Evolutionary conservation across 2,113 vertebrate species (phyloP).

Genomic region (Cryptoleucopteryx plumbea): DNA sequence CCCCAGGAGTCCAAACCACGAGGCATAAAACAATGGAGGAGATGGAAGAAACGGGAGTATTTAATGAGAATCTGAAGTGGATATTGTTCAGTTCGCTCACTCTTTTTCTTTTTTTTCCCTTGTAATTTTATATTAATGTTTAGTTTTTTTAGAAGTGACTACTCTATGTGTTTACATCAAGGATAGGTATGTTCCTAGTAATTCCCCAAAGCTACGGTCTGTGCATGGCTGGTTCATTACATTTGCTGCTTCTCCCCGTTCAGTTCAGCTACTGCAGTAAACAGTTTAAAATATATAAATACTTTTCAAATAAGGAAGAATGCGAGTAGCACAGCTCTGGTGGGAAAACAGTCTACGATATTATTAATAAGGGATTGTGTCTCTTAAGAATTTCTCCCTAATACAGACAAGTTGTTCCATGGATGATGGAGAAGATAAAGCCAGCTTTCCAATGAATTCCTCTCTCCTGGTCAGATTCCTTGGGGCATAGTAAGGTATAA

Average conservation of each 20-base stretch:
- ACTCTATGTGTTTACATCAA: neutral
- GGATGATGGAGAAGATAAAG: neutral
- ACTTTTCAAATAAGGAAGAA: neutral
- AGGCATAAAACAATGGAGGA: constrained; percentile 19
- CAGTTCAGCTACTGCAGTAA: neutral
- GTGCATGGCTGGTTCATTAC: neutral
- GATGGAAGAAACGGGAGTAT: neutral
- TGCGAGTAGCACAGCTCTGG: neutral
- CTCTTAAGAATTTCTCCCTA: neutral
- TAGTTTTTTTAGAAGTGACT: neutral
- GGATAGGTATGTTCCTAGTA: neutral
- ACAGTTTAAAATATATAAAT: neutral
- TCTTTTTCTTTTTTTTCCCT: neutral
- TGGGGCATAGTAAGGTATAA: neutral
- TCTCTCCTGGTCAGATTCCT: neutral
- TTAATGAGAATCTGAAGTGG: constrained; percentile 36
- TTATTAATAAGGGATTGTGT: neutral
- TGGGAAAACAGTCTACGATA: neutral
- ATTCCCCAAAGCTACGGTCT: neutral
- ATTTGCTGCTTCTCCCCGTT: neutral
- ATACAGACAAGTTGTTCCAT: neutral
- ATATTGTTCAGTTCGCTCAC: neutral
- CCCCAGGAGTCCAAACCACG: constrained; percentile 8
- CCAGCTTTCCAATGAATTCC: neutral
- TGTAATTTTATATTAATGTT: neutral